Base-by-base conservation (phyloP, 30 jellyfish, hydroid and myxozoan species). In the Catostylus mosaicus region DNA sequence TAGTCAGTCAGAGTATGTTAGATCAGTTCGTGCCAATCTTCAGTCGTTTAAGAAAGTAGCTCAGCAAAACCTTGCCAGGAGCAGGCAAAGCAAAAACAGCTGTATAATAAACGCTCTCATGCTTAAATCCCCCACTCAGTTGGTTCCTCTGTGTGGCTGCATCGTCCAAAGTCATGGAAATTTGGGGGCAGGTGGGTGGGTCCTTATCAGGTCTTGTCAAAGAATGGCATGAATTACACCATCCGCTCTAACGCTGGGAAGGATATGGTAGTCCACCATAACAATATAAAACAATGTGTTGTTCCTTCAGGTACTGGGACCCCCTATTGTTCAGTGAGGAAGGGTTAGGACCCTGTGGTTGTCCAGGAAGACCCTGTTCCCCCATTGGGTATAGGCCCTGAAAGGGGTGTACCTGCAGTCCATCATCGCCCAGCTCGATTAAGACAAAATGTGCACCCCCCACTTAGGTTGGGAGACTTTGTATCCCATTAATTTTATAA, bases 261-360 rank as follows among this genome's bases (percentile, higher is more conserved):
- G 72, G 72, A 59, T 6, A 59, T 59, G 32, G 22, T 59, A 22
- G 72, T 59, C 72, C 72, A 59, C 32, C 72, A 59, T 30, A 59
- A 59, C 72, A 59, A 59, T 30, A 6, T 59, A 24, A 59, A 30
- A 30, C 8, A 24, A 22, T 9, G 72, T 30, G 10, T 22, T 59
- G 36, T 59, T 59, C 36, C 72, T 59, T 59, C 16, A 43, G 16
- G 56, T 43, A 16, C 56, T 43, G 56, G 56, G 56, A 43, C 56
- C 56, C 56, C 56, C 8, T 43, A 6, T 43, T 43, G 56, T 43
- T 43, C 56, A 6, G 56, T 43, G 56, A 43, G 56, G 56, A 16
- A 43, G 56, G 56, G 8, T 43, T 43, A 16, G 56, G 56, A 43
- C 16, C 56, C 56, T 43, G 16, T 43, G 56, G 56, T 43, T 43